A percentile compares a stretch with the other conserved stretches of the same genome.
These are phyloP conservation scores for Falco cherrug DNA, from an alignment of 2,797 vertebrate genomes.

Conservation along the genomic window DNA sequence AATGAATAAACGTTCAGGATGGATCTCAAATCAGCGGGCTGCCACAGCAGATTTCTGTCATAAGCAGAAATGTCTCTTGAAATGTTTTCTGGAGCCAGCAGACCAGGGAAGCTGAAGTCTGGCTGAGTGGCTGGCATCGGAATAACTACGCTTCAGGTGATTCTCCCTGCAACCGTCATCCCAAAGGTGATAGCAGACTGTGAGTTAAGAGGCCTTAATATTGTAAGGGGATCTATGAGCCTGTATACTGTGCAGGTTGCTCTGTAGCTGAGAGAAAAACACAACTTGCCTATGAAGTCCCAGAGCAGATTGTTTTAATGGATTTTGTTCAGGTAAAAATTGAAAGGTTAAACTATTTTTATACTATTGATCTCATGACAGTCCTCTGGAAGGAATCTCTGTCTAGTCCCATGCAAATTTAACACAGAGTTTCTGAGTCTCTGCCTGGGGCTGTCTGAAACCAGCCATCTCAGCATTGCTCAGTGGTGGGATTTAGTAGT, in stretches of 20 bases:
- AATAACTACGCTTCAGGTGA: not conserved
- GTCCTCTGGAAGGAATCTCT: not conserved
- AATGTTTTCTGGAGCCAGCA: not conserved
- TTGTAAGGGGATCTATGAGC: not conserved
- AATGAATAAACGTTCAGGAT: not conserved
- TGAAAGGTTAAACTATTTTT: not conserved
- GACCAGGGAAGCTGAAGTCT: not conserved
- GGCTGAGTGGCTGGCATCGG: not conserved
- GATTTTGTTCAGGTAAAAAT: not conserved
- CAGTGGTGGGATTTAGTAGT: not conserved
- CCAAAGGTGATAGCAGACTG: not conserved
- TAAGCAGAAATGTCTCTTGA: not conserved
- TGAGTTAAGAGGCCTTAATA: not conserved
- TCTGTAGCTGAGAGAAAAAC: not conserved
- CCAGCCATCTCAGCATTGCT: not conserved
- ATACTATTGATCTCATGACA: not conserved
- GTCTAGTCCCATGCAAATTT: not conserved
- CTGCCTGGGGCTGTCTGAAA: not conserved
- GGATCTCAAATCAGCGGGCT: not conserved
- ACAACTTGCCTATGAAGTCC: not conserved
- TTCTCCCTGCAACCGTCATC: not conserved
- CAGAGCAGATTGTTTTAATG: not conserved
- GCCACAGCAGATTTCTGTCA: not conserved
- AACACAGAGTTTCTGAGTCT: not conserved
- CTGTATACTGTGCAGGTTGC: not conserved